Percentiles rank a stretch among this genome's conserved stretches.
These are phyloP conservation scores for Channallabes apus DNA, from an alignment of 2,797 vertebrate species.

Conservation along the genomic window DNA sequence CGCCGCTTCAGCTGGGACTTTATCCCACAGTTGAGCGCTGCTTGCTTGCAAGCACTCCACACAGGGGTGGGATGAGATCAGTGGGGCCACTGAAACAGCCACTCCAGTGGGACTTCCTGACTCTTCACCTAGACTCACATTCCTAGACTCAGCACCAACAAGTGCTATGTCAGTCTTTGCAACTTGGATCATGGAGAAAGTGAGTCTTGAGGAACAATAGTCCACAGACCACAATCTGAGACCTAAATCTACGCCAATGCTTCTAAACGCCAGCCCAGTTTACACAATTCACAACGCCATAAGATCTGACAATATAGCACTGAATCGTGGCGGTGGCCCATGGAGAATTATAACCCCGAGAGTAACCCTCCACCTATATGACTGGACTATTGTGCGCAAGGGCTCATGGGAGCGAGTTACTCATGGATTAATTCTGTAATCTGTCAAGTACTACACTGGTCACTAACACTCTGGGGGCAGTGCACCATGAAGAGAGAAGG, in stretches of 20 bases:
- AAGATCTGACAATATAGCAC: neutral
- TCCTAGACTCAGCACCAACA: conserved; percentile 65
- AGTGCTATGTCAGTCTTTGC: conserved; percentile 59
- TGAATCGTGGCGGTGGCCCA: neutral
- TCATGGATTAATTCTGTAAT: conserved; percentile 63
- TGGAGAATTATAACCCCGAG: neutral
- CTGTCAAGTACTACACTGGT: conserved; percentile 51
- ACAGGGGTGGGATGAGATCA: conserved; percentile 59
- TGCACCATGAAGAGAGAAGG: conserved; percentile 40
- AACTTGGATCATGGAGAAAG: neutral
- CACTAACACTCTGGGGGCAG: conserved; percentile 46
- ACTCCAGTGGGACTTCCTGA: conserved; percentile 71
- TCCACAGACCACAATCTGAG: neutral
- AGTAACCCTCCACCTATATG: conserved; percentile 22
- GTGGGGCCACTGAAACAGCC: conserved; percentile 54
- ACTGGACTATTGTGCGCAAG: conserved; percentile 49
- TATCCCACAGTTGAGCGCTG: conserved; percentile 57
- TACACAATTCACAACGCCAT: neutral
- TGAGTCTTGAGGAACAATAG: no score
- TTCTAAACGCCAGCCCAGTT: neutral
- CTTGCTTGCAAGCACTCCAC: conserved; percentile 57
- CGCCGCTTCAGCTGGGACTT: conserved; percentile 63
- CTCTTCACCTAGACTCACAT: conserved; percentile 65
- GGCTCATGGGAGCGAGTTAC: conserved; percentile 52
- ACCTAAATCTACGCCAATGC: neutral